Conservation (phyloP, 2,888 invertebrate species). For the Diplolepis rosae region DNA sequence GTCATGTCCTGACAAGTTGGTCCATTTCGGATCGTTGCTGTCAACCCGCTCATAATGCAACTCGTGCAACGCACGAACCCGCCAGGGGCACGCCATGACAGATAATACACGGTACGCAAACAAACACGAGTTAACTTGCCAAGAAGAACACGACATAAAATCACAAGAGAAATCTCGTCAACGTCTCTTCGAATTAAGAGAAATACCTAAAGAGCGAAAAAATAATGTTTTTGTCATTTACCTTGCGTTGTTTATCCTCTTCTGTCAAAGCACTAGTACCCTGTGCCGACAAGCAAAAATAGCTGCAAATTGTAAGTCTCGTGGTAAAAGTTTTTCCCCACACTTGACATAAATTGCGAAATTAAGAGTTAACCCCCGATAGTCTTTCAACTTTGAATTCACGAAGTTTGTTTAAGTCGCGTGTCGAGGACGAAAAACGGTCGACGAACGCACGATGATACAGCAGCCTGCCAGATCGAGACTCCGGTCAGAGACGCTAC, state of each 20-base stretch:
- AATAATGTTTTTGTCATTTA: background rate
- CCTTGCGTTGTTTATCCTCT: background rate
- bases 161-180: constrained; percentile 49
- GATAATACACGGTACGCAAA: constrained; percentile 62
- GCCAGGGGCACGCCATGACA: constrained; percentile 67
- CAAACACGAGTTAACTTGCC: constrained; percentile 62
- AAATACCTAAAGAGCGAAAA: constrained; percentile 8
- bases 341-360: constrained; percentile 52
- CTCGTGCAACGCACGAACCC: constrained; percentile 36
- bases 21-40: constrained; percentile 36
- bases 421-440: too few species aligned
- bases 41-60: constrained; percentile 31
- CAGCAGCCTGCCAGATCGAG: too few species aligned
- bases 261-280: background rate
- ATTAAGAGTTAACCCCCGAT: too few species aligned
- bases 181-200: constrained; percentile 8
- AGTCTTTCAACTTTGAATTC: background rate
- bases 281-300: constrained; percentile 21
- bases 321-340: constrained; percentile 53
- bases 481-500: too few species aligned
- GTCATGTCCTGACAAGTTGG: background rate
- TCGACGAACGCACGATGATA: too few species aligned
- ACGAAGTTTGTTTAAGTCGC: background rate
- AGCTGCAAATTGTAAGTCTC: constrained; percentile 31
- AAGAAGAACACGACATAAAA: constrained; percentile 45